These are phyloP conservation scores for Ridgeia piscesae DNA, from an alignment of 1,140 invertebrate genomes.

Conservation along the genomic window DNA sequence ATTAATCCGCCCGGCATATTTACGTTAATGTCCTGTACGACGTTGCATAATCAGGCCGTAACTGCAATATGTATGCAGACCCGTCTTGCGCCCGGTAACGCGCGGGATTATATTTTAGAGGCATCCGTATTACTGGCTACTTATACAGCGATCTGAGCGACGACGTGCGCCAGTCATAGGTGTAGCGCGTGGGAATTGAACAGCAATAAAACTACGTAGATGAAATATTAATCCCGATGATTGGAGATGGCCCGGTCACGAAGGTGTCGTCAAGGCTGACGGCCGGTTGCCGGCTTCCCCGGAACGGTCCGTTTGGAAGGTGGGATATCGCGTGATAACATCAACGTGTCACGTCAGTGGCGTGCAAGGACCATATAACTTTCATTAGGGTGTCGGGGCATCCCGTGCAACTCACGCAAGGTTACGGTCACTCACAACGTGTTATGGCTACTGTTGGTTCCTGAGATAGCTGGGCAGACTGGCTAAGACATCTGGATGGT, in stretches of 20 bases:
- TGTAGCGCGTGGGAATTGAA: background rate
- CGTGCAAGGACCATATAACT: background rate
- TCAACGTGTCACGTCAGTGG: background rate
- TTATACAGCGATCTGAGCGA: background rate
- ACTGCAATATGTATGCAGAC: background rate
- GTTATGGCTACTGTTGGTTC: background rate
- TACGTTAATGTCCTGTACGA: background rate
- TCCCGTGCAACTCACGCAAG: background rate
- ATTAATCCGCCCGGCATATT: background rate
- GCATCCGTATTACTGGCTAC: background rate
- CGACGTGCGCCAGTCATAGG: background rate
- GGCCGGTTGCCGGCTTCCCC: background rate
- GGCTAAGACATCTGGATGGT: background rate
- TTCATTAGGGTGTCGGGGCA: background rate
- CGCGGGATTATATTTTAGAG: background rate
- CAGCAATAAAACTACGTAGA: background rate
- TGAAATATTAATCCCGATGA: background rate
- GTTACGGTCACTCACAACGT: background rate
- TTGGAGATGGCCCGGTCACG: background rate
- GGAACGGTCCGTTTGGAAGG: background rate
- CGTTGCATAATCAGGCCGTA: background rate
- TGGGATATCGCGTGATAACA: background rate
- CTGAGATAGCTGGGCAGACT: background rate
- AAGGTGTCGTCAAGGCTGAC: background rate
- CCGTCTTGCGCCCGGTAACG: background rate